Evolutionary conservation across 2,113 vertebrate genomes (phyloP).

Genomic region (Cercopithecus mona): DNA sequence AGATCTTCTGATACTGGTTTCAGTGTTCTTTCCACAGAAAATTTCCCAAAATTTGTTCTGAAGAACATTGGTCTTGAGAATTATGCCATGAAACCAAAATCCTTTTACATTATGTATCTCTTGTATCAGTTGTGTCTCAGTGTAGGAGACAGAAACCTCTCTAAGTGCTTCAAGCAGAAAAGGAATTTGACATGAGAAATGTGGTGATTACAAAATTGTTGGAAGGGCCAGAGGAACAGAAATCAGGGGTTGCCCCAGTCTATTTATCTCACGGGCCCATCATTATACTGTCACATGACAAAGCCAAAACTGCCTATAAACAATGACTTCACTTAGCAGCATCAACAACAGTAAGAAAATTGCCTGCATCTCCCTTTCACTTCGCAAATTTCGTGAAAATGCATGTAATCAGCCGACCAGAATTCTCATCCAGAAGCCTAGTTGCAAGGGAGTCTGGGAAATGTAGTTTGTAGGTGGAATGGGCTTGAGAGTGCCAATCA

Average conservation of each 20-base stretch:
- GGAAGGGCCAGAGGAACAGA: background rate
- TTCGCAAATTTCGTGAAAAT: background rate
- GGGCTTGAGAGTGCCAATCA: background rate
- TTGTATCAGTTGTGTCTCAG: background rate
- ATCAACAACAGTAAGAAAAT: background rate
- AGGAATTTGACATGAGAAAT: constrained; percentile 2
- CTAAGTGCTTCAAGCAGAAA: constrained; percentile 22
- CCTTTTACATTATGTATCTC: background rate
- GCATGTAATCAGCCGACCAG: background rate
- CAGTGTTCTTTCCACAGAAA: background rate
- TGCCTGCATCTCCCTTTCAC: background rate
- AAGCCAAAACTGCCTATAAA: background rate
- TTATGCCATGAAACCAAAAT: background rate
- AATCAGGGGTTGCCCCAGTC: background rate
- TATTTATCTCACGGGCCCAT: background rate
- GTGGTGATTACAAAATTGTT: background rate
- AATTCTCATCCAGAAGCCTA: constrained; percentile 29
- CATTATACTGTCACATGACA: background rate
- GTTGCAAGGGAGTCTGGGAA: background rate
- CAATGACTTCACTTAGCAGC: background rate
- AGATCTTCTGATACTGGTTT: constrained; percentile 12
- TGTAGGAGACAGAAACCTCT: background rate
- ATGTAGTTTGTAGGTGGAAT: background rate
- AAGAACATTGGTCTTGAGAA: background rate
- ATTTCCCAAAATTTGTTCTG: background rate